phyloP scores from a whole-genome alignment of 2,113 vertebrate genomes.

The Gobio gobio region DNA sequence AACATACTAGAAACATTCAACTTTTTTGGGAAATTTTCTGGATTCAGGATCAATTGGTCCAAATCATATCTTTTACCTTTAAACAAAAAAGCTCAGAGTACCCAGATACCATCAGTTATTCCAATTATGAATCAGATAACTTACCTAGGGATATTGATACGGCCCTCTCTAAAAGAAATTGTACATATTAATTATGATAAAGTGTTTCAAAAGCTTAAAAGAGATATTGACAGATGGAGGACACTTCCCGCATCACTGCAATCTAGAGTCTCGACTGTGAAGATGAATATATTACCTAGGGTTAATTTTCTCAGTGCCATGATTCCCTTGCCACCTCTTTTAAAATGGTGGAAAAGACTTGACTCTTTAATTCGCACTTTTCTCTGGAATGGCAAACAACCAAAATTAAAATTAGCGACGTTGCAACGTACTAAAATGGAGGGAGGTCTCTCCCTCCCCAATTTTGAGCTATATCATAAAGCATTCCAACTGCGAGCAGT shows the following conservation, averaged over 20 bases:
- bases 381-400: not conserved
- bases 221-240: not conserved
- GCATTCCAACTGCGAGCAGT: no score
- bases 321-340: not conserved
- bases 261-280: not conserved
- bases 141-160: not conserved
- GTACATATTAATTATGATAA: not conserved
- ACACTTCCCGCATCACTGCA: not conserved
- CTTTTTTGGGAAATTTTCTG: not conserved
- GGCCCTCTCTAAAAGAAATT: not conserved
- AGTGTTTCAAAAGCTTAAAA: not conserved
- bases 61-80: no score
- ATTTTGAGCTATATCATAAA: not conserved
- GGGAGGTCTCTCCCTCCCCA: not conserved
- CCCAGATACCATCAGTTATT: not conserved
- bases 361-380: not conserved
- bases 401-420: not conserved
- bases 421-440: not conserved
- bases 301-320: slow-evolving; percentile 4
- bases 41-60: not conserved
- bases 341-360: not conserved
- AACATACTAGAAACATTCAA: no score
- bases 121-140: not conserved
- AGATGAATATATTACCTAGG: slow-evolving; percentile 2
- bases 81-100: no score